A percentile compares a stretch with the other conserved stretches of the same genome.
Evolutionary conservation across 2,797 vertebrate species (phyloP).

Genomic region (Mormyrops boulengeri): DNA sequence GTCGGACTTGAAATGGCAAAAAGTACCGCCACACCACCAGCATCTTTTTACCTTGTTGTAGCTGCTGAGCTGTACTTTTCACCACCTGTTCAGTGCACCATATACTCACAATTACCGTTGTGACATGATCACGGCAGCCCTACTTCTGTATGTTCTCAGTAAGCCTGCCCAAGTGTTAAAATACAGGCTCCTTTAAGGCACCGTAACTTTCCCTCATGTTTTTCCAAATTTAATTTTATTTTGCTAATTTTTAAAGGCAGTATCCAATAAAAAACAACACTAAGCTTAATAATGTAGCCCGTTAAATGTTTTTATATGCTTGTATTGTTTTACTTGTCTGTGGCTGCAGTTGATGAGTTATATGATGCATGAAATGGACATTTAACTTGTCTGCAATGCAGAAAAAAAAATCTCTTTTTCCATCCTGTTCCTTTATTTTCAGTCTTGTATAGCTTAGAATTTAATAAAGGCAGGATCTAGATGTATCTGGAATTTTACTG

Average conservation of each 20-base stretch:
- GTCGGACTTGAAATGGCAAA: not conserved
- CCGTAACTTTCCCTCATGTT: not conserved
- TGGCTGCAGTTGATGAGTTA: not conserved
- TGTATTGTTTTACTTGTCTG: not conserved
- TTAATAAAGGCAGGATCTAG: not conserved
- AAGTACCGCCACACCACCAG: not conserved
- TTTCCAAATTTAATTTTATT: not conserved
- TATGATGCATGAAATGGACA: conserved; percentile 3
- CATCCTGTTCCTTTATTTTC: not conserved
- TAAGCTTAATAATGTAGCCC: not conserved
- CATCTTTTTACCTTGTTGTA: not conserved
- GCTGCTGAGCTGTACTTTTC: not conserved
- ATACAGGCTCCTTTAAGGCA: not conserved
- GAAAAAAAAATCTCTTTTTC: not conserved
- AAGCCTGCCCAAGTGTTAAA: not conserved
- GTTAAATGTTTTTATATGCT: not conserved
- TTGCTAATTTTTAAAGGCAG: not conserved
- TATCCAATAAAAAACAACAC: not conserved
- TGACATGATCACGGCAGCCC: not conserved
- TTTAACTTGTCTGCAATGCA: not conserved
- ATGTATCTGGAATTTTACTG: conserved; percentile 5
- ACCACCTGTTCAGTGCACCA: not conserved
- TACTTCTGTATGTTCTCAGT: not conserved
- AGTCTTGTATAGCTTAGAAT: not conserved
- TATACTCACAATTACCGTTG: not conserved